Evolutionary conservation across 92 coral and sea anemone species (phyloP).

Genomic region (Metridium senile): DNA sequence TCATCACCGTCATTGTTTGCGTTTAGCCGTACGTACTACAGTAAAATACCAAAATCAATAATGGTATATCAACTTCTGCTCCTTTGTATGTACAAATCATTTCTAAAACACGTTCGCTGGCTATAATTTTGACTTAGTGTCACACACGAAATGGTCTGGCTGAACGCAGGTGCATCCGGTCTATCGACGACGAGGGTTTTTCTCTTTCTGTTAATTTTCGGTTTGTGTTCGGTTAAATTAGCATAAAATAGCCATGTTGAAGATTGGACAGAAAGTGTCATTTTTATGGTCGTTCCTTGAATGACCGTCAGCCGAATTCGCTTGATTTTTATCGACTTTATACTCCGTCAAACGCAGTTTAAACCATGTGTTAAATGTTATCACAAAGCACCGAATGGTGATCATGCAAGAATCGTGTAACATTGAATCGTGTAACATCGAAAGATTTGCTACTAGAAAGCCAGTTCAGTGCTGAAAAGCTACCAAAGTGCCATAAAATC

Average conservation of each 20-base stretch:
- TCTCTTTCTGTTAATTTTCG: conserved; percentile 23
- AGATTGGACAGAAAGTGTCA: background rate
- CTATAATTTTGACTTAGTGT: conserved; percentile 8
- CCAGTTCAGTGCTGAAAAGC: conserved; percentile 22
- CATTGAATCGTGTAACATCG: background rate
- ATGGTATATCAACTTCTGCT: background rate
- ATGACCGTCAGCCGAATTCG: background rate
- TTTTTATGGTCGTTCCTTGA: background rate
- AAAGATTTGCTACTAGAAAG: background rate
- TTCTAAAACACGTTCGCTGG: background rate
- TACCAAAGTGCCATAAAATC: background rate
- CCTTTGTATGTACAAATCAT: conserved; percentile 9
- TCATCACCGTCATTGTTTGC: conserved; percentile 8
- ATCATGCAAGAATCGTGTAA: background rate
- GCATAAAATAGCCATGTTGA: conserved; percentile 7
- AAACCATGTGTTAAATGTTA: background rate
- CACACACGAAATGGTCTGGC: conserved; percentile 3
- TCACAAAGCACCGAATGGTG: background rate
- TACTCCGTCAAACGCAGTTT: background rate
- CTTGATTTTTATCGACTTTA: background rate
- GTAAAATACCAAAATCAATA: background rate
- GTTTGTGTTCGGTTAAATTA: conserved; percentile 21
- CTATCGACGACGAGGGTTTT: background rate
- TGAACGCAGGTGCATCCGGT: conserved; percentile 22
- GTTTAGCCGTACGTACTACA: background rate